Conservation (phyloP, 2,113 vertebrate genomes). For the Engystomops pustulosus region DNA sequence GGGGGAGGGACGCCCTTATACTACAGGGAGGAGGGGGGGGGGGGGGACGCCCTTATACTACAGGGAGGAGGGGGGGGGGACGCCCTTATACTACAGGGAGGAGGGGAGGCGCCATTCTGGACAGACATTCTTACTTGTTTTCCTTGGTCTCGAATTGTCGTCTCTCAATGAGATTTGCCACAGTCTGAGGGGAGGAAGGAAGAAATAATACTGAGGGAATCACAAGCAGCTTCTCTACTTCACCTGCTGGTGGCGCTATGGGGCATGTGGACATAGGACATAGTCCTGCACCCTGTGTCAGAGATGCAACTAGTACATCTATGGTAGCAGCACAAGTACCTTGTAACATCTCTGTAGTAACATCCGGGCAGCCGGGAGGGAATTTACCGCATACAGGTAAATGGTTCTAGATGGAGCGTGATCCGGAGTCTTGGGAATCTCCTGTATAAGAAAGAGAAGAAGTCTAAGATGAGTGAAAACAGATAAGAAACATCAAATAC, state of each 20-base stretch:
- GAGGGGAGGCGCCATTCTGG: neutral
- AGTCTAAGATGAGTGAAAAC: too few relatives aligned
- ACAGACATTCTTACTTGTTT: slow-evolving; percentile 84
- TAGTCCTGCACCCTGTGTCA: too few relatives aligned
- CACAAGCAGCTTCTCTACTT: neutral
- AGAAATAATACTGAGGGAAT: neutral
- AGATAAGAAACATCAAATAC: neutral
- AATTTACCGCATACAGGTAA: slow-evolving; percentile 90
- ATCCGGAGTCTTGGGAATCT: slow-evolving; percentile 95
- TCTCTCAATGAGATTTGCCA: slow-evolving; percentile 90
- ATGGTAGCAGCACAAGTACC: too few relatives aligned
- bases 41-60: too few relatives aligned
- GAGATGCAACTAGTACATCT: too few relatives aligned
- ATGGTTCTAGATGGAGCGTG: slow-evolving; percentile 92
- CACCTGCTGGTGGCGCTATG: too few relatives aligned
- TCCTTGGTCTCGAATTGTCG: slow-evolving; percentile 89
- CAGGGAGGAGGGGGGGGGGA: neutral
- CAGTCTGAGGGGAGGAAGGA: slow-evolving; percentile 74
- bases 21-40: too few relatives aligned
- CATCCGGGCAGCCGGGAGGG: slow-evolving; percentile 81
- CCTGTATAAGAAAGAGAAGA: slow-evolving; percentile 68
- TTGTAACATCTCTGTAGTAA: slow-evolving; percentile 90
- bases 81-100: neutral
- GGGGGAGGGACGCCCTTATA: neutral
- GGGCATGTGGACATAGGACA: neutral